Evolutionary conservation across 2,888 invertebrate species (phyloP), one percentile per base, ranked within the genome.

Genomic region (Eupeodes latifasciatus): DNA sequence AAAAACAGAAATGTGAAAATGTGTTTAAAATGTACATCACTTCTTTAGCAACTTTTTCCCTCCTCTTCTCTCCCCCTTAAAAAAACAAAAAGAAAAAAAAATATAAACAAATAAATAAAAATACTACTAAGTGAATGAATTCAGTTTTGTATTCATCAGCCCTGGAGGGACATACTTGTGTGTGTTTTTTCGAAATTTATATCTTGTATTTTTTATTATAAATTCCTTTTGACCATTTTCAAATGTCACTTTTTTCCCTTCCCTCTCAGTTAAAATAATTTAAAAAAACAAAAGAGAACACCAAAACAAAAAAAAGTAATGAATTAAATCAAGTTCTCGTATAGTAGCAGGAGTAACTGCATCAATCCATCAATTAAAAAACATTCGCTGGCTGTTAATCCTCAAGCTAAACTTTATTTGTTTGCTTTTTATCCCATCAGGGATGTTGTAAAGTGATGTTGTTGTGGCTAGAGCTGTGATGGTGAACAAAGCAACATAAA

Each of bases 301-400:
- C 16, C 1, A 2, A 61, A 51, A 49, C 53, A 71, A 55, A 66
- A 66, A 57, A 57, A 11, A 27, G 19, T 66, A 49, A 49, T 49
- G 53, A 64, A 69, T 62, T 44, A 82, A 76, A 82, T 69, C 59
- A 75, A 81, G 72, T 81, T 51, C 53, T 62, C 47, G 61, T 36
- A 40, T 40, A 53, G 27, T 27, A 27, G 27, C 27, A 27, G 2
- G 27, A 27, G 27, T 75, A 53, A 81, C 51, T 75, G 62, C 47
- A 64, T 36, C 81, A 69, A 71, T 62, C 81, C 67, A 61, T 82
- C 76, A 76, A 76, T 69, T 69, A 71, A 40, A 81, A 51, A 40
- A 49, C 51, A 14, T 19, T 10, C 9, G 1, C 14, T 16, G 1
- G 27, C 40, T n/a, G 12, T 74, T 74, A 81, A 76, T 81, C 76